Evolutionary conservation across 2,888 invertebrate species (phyloP).

Genomic region (Allolobophora icterica): DNA sequence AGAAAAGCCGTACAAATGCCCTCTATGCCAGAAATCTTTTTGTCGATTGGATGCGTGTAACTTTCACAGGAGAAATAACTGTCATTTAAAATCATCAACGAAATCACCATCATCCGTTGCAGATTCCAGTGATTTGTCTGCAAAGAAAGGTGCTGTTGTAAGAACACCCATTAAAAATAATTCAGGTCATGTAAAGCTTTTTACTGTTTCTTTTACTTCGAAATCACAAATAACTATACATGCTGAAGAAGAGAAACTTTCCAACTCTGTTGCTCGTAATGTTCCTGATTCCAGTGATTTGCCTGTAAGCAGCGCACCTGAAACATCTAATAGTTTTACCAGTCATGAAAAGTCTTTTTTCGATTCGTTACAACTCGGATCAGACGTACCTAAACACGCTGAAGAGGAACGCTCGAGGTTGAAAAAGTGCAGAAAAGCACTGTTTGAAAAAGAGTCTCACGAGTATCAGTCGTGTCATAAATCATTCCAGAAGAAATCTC

Average conservation of each 20-base stretch:
- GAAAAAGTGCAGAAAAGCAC: neutral
- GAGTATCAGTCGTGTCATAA: neutral
- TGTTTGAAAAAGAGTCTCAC: neutral
- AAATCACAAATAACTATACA: neutral
- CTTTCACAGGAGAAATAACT: neutral
- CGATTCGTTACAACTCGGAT: too few species aligned
- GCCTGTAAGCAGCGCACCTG: too few species aligned
- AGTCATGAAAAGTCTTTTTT: too few species aligned
- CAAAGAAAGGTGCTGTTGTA: neutral
- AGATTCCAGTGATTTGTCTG: neutral
- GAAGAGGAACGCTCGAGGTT: too few species aligned
- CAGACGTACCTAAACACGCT: too few species aligned
- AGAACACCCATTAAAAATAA: too few species aligned
- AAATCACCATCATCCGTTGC: neutral
- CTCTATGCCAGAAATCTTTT: neutral
- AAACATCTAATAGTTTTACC: too few species aligned
- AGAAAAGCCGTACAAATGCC: neutral
- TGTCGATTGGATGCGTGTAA: neutral
- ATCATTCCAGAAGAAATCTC: neutral
- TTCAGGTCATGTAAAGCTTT: too few species aligned
- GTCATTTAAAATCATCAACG: neutral
- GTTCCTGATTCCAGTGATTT: too few species aligned
- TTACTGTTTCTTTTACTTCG: too few species aligned
- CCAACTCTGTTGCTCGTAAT: too few species aligned
- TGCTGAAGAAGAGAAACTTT: neutral